Evolutionary conservation across 1,140 invertebrate genomes (phyloP).

Genomic region (Ceratitis capitata): DNA sequence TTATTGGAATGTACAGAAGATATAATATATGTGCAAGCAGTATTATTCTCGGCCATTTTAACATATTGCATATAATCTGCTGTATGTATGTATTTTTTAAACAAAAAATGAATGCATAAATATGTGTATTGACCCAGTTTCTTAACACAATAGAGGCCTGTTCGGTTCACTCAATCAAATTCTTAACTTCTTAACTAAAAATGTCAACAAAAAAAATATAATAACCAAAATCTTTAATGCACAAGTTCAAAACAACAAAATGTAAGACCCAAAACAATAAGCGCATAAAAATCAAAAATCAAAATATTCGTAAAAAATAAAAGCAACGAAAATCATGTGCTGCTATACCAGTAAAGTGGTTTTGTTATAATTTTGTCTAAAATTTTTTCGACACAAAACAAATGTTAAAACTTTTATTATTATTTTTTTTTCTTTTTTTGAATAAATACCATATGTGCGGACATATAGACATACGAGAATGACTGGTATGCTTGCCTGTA

Average conservation of each 20-base stretch:
- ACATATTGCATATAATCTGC: neutral
- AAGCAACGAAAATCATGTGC: neutral
- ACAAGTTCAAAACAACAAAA: constrained; percentile 16
- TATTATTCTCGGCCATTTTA: neutral
- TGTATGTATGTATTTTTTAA: neutral
- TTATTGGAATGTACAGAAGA: neutral
- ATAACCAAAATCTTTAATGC: neutral
- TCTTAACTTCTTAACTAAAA: neutral
- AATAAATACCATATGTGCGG: too few species aligned
- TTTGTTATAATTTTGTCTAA: too few species aligned
- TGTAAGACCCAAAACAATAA: neutral
- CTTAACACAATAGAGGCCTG: neutral
- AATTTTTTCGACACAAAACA: too few species aligned
- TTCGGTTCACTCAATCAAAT: neutral
- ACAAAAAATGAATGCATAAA: neutral
- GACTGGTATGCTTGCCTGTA: neutral
- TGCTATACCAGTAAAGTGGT: too few species aligned
- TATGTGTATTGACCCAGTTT: too few species aligned
- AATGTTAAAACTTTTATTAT: too few species aligned
- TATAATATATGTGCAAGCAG: neutral
- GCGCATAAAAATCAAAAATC: neutral
- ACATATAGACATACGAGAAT: neutral
- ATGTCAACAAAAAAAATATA: neutral
- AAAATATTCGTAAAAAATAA: neutral
- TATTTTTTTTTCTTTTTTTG: too few species aligned